Percentiles rank a stretch among this genome's conserved stretches.
Conservation (phyloP, 1,140 invertebrate genomes). For the Wasmannia auropunctata region DNA sequence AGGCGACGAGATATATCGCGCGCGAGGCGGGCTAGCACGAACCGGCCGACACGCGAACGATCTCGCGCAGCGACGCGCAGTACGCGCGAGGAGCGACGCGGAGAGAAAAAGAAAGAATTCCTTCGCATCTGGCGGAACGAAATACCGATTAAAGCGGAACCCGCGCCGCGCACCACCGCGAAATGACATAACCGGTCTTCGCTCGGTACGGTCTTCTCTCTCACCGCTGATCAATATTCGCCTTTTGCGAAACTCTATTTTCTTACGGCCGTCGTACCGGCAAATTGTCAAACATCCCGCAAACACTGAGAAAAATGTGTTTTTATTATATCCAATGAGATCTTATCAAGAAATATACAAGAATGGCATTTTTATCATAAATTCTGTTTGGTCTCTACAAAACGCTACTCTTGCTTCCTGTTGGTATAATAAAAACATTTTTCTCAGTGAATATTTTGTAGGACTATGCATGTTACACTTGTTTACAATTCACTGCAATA, state of each 20-base stretch:
- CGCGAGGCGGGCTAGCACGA: constrained; percentile 31
- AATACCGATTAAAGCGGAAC: constrained; percentile 37
- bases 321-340: too few relatives aligned
- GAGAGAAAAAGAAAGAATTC: background rate
- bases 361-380: too few relatives aligned
- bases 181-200: constrained; percentile 66
- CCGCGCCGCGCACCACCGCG: background rate
- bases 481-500: too few relatives aligned
- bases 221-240: background rate
- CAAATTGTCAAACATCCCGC: constrained; percentile 56
- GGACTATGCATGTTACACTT: constrained; percentile 15
- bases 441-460: constrained; percentile 34
- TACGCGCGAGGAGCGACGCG: constrained; percentile 6
- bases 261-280: constrained; percentile 17
- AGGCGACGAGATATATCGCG: constrained; percentile 78
- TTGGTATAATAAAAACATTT: too few relatives aligned
- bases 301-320: too few relatives aligned
- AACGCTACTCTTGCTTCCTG: too few relatives aligned
- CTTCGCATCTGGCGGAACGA: constrained; percentile 20
- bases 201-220: background rate
- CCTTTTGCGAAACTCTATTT: background rate
- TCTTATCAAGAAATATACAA: too few relatives aligned
- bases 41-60: constrained; percentile 59
- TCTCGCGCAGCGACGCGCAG: constrained; percentile 1
- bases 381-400: too few relatives aligned